Conservation (phyloP, 2,888 invertebrate species). For the Rhingia rostrata region DNA sequence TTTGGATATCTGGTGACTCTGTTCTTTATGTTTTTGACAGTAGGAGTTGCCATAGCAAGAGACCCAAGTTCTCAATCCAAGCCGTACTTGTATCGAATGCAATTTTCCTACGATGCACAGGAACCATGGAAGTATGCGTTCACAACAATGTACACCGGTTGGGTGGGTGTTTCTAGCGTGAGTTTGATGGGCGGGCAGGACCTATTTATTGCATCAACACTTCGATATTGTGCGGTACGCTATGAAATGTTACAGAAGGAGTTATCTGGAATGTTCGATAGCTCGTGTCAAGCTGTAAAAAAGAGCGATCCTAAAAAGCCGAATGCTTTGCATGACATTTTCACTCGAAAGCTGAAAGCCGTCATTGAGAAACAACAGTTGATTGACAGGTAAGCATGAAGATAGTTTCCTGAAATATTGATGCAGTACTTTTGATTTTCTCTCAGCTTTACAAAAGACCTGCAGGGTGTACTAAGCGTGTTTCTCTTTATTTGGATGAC, state of each 20-base stretch:
- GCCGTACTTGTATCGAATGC: slow-evolving; percentile 74
- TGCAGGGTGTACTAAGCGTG: slow-evolving; percentile 40
- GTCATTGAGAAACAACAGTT: slow-evolving; percentile 53
- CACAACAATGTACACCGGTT: slow-evolving; percentile 48
- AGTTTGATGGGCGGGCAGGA: slow-evolving; percentile 51
- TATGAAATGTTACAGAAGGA: slow-evolving; percentile 47
- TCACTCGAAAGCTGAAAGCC: slow-evolving; percentile 4
- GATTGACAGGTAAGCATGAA: slow-evolving; percentile 32
- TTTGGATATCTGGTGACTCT: slow-evolving; percentile 55
- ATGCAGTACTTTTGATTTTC: neutral
- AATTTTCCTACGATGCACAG: slow-evolving; percentile 74
- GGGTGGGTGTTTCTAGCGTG: slow-evolving; percentile 53
- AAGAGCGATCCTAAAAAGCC: neutral
- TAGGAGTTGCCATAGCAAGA: neutral
- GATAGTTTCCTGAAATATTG: neutral
- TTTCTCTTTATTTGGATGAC: slow-evolving; percentile 41
- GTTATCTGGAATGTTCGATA: slow-evolving; percentile 6
- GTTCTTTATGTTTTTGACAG: slow-evolving; percentile 28
- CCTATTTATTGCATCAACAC: slow-evolving; percentile 46
- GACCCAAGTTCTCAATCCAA: slow-evolving; percentile 59
- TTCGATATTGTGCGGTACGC: slow-evolving; percentile 39
- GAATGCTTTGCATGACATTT: slow-evolving; percentile 47
- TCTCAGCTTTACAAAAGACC: slow-evolving; percentile 42
- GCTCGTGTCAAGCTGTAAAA: neutral
- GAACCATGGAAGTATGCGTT: slow-evolving; percentile 54